These are phyloP conservation scores for Corella eumyota DNA, from an alignment of 23 tunicate species.

Conservation along the genomic window DNA sequence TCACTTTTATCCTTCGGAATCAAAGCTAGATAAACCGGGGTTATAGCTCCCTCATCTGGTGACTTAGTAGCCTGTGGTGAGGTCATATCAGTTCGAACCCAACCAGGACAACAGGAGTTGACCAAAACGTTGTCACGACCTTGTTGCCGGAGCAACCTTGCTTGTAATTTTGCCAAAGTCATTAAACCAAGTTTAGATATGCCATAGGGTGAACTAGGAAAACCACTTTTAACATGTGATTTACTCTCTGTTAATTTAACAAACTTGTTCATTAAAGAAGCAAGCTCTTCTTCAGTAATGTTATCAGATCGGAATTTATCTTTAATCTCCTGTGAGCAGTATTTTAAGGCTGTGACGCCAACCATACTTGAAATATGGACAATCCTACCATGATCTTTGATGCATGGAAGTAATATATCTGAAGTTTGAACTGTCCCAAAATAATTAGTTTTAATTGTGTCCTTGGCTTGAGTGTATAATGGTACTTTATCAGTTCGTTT, in stretches of 20 bases:
- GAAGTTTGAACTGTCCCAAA: slow-evolving; percentile 23
- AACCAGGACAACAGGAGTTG: slow-evolving; percentile 82
- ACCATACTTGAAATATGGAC: slow-evolving; percentile 26
- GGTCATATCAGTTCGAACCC: slow-evolving; percentile 68
- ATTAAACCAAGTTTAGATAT: slow-evolving; percentile 38
- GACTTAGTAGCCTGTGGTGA: slow-evolving; percentile 33
- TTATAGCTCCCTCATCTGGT: slow-evolving; percentile 29
- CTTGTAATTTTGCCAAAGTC: slow-evolving; percentile 4
- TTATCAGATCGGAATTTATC: slow-evolving; percentile 30
- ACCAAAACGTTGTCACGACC: slow-evolving; percentile 35
- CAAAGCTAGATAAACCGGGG: slow-evolving; percentile 37
- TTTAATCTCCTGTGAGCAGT: slow-evolving; percentile 34
- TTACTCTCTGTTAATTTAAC: too few species aligned
- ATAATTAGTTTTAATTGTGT: slow-evolving; percentile 42
- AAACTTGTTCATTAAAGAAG: slow-evolving; percentile 34
- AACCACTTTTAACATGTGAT: too few species aligned
- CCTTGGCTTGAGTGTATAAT: slow-evolving; percentile 33
- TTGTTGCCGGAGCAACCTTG: neutral
- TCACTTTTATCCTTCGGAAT: slow-evolving; percentile 17
- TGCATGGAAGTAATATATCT: slow-evolving; percentile 24
- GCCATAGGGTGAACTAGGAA: slow-evolving; percentile 17
- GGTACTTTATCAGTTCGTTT: slow-evolving; percentile 16
- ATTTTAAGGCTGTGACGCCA: slow-evolving; percentile 6
- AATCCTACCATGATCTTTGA: slow-evolving; percentile 39
- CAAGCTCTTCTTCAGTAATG: slow-evolving; percentile 34